Percentiles rank a stretch among this genome's conserved stretches.
Conservation (phyloP, 2,113 vertebrate species). For the Sceloporus undulatus region DNA sequence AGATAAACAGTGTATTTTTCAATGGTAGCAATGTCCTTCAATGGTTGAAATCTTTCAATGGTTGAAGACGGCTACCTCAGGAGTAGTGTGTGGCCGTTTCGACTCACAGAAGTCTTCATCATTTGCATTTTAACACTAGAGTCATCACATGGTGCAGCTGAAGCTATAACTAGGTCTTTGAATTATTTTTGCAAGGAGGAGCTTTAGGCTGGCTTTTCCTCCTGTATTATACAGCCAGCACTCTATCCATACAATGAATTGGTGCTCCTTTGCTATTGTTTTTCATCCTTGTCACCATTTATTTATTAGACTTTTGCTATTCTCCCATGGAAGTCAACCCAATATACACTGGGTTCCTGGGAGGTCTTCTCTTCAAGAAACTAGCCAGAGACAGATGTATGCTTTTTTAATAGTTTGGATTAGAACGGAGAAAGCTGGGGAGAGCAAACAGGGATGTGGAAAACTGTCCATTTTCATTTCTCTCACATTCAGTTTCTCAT, state of each 20-base stretch:
- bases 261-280: background rate
- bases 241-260: background rate
- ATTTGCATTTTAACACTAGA: background rate
- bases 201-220: background rate
- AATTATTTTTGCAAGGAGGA: background rate
- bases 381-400: no score
- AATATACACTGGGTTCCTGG: background rate
- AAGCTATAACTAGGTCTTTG: background rate
- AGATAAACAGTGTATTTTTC: no score
- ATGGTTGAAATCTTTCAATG: no score
- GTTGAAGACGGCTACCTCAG: no score
- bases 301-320: background rate
- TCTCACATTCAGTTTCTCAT: no score
- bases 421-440: no score
- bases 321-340: background rate
- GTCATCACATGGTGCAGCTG: background rate
- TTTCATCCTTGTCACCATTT: background rate
- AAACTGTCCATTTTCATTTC: no score
- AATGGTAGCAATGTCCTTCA: no score
- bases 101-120: background rate
- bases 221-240: background rate
- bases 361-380: background rate
- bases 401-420: no score
- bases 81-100: no score
- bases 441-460: no score